phyloP scores from a whole-genome alignment of 2,797 vertebrate genomes.

The Delichon dasypus region DNA sequence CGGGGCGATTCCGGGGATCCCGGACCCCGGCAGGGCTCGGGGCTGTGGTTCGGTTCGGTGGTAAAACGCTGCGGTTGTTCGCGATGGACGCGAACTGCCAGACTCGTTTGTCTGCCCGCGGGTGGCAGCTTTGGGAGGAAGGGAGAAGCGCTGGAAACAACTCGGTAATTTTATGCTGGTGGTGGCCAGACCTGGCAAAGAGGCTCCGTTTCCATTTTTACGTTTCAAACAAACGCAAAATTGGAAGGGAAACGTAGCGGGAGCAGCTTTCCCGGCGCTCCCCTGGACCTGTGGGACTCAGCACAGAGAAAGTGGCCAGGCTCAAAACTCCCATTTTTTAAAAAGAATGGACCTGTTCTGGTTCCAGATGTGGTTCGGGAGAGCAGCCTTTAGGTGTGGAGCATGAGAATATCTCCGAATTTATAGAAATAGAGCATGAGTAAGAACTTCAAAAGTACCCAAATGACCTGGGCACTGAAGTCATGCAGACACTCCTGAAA shows the following conservation, averaged over 20 bases:
- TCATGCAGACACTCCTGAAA: slow-evolving; percentile 37
- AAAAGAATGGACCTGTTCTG: background rate
- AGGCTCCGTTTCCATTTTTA: background rate
- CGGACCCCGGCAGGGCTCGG: accelerated
- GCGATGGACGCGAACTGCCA: background rate
- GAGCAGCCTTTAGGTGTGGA: background rate
- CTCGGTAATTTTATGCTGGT: accelerated
- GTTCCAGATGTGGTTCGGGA: background rate
- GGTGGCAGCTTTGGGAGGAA: background rate
- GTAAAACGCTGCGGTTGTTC: background rate
- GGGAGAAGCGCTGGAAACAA: background rate
- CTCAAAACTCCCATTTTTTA: background rate
- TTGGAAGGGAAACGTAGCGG: accelerated
- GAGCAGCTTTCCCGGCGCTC: background rate
- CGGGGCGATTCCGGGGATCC: accelerated
- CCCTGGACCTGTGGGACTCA: background rate
- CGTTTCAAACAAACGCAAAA: background rate
- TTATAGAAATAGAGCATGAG: background rate
- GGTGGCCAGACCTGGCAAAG: background rate
- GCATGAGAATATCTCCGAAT: background rate
- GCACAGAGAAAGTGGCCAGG: background rate
- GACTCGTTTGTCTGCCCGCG: accelerated
- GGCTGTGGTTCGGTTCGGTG: background rate
- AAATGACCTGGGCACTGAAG: slow-evolving; percentile 25
- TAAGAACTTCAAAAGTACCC: slow-evolving; percentile 42